phyloP scores from a whole-genome alignment of 2,888 invertebrate species.

The Andrena fulva region DNA sequence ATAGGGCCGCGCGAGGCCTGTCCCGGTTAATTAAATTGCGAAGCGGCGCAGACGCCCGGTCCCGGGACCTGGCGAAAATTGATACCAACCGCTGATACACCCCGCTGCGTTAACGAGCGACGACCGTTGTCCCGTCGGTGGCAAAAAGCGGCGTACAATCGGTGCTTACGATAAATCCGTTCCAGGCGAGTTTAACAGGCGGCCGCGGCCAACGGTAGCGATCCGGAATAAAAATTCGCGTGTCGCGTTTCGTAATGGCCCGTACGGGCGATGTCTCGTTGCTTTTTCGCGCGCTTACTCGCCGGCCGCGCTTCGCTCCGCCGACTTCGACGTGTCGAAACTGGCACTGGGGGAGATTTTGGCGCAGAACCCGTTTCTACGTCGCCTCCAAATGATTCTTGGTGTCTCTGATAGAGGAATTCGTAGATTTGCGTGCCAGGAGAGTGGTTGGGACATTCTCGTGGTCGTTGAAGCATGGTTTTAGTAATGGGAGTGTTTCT shows the following conservation, averaged over 20 bases:
- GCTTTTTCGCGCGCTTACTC: conserved; percentile 6
- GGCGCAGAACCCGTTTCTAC: neutral
- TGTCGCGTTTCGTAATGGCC: conserved; percentile 43
- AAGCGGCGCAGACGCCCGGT: conserved; percentile 9
- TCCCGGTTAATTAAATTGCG: conserved; percentile 59
- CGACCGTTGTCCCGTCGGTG: conserved; percentile 47
- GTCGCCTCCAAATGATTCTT: no score
- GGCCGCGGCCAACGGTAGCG: conserved; percentile 11
- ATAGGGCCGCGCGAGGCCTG: conserved; percentile 19
- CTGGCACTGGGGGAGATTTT: neutral
- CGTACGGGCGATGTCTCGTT: conserved; percentile 1
- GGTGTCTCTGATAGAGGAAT: no score
- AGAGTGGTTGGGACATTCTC: no score
- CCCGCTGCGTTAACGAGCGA: conserved; percentile 59
- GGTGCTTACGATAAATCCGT: conserved; percentile 49
- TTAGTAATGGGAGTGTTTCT: no score
- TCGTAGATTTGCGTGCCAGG: no score
- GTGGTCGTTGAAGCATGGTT: no score
- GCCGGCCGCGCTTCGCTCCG: neutral
- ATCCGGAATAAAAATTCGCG: conserved; percentile 34
- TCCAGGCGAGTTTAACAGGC: neutral
- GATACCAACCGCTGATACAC: conserved; percentile 57
- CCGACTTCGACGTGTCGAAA: neutral
- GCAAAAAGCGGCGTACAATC: conserved; percentile 48
- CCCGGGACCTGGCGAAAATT: conserved; percentile 53